These are phyloP conservation scores for Halcyon senegalensis DNA, from an alignment of 2,113 vertebrate genomes.

Conservation along the genomic window DNA sequence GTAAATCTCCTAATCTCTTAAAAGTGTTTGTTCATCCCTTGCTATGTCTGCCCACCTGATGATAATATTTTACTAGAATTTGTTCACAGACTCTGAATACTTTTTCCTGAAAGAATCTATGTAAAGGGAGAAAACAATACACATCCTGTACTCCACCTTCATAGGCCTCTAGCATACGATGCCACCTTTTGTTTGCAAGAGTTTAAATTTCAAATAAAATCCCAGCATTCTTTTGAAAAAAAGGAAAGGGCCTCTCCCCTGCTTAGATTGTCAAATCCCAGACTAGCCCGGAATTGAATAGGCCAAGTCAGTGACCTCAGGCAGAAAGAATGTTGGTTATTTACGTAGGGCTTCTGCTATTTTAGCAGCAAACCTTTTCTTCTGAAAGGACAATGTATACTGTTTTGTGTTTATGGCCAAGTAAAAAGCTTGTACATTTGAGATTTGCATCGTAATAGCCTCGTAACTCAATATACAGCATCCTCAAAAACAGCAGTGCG, in stretches of 20 bases:
- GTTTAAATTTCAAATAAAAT: conserved; percentile 75
- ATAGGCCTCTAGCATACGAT: conserved; percentile 69
- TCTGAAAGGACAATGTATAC: conserved; percentile 80
- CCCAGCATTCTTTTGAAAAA: conserved; percentile 70
- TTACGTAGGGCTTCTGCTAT: conserved; percentile 85
- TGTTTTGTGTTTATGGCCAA: conserved; percentile 78
- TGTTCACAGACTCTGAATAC: conserved; percentile 49
- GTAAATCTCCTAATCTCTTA: not conserved
- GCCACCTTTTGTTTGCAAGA: conserved; percentile 73
- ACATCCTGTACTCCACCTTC: conserved; percentile 71
- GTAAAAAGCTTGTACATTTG: conserved; percentile 76
- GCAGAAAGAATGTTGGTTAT: conserved; percentile 91
- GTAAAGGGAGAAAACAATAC: conserved; percentile 71
- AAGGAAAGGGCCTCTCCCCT: conserved; percentile 70
- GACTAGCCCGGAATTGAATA: conserved; percentile 82
- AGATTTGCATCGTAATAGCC: conserved; percentile 75
- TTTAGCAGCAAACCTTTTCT: conserved; percentile 81
- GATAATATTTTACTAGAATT: conserved; percentile 47
- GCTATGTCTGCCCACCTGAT: conserved; percentile 3
- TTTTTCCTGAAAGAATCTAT: conserved; percentile 54
- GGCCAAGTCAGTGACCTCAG: conserved; percentile 94
- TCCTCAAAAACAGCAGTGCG: conserved; percentile 43
- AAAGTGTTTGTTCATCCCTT: not conserved
- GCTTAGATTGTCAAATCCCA: conserved; percentile 75
- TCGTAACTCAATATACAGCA: conserved; percentile 57